Evolutionary conservation across 2,888 invertebrate species (phyloP).

Genomic region (Drosophila helvetica): DNA sequence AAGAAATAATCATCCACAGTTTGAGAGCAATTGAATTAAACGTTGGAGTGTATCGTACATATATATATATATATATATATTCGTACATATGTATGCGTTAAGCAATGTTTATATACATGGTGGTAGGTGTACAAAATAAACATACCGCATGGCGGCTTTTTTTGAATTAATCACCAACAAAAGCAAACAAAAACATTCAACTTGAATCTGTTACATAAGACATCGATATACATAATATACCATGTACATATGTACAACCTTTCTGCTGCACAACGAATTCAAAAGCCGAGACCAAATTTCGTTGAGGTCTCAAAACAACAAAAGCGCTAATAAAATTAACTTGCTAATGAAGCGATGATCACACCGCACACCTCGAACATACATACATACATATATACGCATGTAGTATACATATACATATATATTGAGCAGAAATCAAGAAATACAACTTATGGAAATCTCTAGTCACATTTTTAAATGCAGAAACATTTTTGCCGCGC

Average conservation of each 20-base stretch:
- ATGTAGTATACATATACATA: constrained; percentile 26
- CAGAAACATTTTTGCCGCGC: constrained; percentile 68
- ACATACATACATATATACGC: constrained; percentile 1
- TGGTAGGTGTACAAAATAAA: background rate
- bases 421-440: constrained; percentile 48
- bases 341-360: constrained; percentile 75
- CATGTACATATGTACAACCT: constrained; percentile 43
- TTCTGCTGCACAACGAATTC: constrained; percentile 44
- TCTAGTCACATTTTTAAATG: constrained; percentile 58
- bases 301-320: constrained; percentile 40
- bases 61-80: constrained; percentile 40
- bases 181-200: constrained; percentile 46
- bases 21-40: constrained; percentile 27
- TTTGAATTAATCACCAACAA: constrained; percentile 47
- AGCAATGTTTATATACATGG: constrained; percentile 17
- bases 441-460: constrained; percentile 61
- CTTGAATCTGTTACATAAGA: constrained; percentile 58
- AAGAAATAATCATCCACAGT: background rate
- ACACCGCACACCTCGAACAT: constrained; percentile 22
- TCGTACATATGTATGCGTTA: constrained; percentile 3
- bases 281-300: constrained; percentile 48
- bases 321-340: constrained; percentile 72
- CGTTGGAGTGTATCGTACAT: constrained; percentile 26
- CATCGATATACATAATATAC: constrained; percentile 20
- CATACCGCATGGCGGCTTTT: constrained; percentile 15